These are phyloP conservation scores for Todiramphus saurophagus DNA, from an alignment of 2,113 vertebrate species.

Conservation along the genomic window DNA sequence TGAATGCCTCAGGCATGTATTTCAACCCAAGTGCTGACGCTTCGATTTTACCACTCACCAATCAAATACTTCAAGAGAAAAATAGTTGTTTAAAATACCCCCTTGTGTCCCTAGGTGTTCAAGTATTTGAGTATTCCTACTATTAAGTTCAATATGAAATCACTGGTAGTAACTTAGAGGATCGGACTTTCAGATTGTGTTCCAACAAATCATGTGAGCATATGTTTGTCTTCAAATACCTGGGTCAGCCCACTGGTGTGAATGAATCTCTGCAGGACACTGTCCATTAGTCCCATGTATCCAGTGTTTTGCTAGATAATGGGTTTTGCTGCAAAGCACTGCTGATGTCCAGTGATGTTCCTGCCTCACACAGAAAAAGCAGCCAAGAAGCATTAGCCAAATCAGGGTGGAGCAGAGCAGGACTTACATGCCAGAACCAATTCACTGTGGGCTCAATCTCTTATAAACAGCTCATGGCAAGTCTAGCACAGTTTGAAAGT, in stretches of 20 bases:
- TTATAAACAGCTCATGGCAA: background rate
- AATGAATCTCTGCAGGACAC: background rate
- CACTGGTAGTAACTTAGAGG: background rate
- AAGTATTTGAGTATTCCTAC: background rate
- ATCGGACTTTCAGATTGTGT: background rate
- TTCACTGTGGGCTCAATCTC: background rate
- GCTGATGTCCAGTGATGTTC: background rate
- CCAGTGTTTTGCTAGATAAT: background rate
- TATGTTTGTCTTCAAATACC: background rate
- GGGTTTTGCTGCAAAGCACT: background rate
- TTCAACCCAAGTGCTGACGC: background rate
- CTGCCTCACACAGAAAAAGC: background rate
- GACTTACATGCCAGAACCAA: background rate
- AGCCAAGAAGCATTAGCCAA: background rate
- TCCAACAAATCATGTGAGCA: background rate
- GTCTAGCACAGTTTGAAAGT: background rate
- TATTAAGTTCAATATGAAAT: background rate
- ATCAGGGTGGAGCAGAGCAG: background rate
- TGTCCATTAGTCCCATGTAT: fast-evolving
- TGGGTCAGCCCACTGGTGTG: background rate
- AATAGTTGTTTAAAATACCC: background rate
- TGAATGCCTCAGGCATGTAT: background rate
- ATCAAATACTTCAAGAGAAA: background rate
- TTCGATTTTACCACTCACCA: background rate
- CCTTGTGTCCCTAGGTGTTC: background rate